Evolutionary conservation across 2,113 vertebrate genomes (phyloP), one percentile per base, ranked within the genome.

Genomic region (Ptilonorhynchus violaceus): DNA sequence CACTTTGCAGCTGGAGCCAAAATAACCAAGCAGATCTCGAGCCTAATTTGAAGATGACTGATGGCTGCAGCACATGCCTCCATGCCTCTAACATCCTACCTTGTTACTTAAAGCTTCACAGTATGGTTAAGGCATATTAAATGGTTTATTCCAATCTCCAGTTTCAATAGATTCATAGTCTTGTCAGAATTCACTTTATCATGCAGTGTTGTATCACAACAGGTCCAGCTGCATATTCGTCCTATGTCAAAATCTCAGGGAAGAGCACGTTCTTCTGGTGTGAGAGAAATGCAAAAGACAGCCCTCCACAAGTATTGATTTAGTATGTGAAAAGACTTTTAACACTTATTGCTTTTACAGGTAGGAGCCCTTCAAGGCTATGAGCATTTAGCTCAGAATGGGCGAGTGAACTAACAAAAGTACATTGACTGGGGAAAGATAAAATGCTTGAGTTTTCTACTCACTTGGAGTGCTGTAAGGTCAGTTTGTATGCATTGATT

Each of bases 401-500:
- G 76, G 59, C 7, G 5, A 89, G 53, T 24, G 73, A 93, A 75
- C 47, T 72, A 87, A 72, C 53, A 31, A 85, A 97, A 92, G 73
- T 60, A 56, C 83, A 82, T 86, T 78, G 85, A 60, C 75, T 27
- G 22, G 16, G 20, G 60, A 82, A 93, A 91, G 88, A 95, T 56
- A 89, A 88, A 96, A 96, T 33, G 58, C 77, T 83, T 17, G 60
- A 92, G 85, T 91, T 93, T 88, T 85, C 86, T 74, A n/a, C 72
- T 89, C 47, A 41, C 41, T 81, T 9, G 4, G 68, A 56, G n/a
- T 39, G 69, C 88, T 91, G 28, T 84, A 64, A 91, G 92, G 80
- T 85, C 92, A 73, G 83, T 85, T 94, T 92, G 49, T 66, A 37
- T 35, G 76, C 95, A 92, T 75, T 85, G 88, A 94, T 94, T 95